Conservation (phyloP, 2,888 invertebrate species). For the Petrolisthes cinctipes region DNA sequence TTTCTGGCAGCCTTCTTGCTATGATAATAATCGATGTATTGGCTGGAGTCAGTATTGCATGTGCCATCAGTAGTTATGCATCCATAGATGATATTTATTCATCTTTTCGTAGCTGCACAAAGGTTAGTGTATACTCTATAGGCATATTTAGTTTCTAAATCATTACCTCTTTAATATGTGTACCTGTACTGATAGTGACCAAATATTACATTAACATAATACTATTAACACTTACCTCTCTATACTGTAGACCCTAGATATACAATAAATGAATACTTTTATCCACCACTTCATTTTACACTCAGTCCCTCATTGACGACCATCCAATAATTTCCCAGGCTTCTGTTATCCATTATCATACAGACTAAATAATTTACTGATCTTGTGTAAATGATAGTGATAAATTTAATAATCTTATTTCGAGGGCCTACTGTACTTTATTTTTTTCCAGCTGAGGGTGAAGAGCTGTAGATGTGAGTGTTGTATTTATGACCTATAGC, state of each 20-base stretch:
- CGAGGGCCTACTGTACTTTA: too few relatives aligned
- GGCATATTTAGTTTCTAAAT: too few relatives aligned
- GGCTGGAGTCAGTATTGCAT: slow-evolving; percentile 30
- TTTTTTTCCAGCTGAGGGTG: neutral
- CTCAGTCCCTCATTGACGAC: too few relatives aligned
- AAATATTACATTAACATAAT: neutral
- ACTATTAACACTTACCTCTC: neutral
- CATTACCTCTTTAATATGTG: too few relatives aligned
- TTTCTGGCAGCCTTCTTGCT: slow-evolving; percentile 34
- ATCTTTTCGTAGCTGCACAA: slow-evolving; percentile 46
- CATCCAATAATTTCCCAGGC: too few relatives aligned
- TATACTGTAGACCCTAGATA: too few relatives aligned
- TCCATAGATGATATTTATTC: slow-evolving; percentile 45
- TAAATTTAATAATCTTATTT: too few relatives aligned
- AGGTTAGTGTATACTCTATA: slow-evolving; percentile 12
- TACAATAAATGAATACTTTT: neutral
- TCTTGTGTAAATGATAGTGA: too few relatives aligned
- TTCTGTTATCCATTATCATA: too few relatives aligned
- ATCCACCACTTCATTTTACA: too few relatives aligned
- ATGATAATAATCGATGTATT: slow-evolving; percentile 42
- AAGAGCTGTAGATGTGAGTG: too few relatives aligned
- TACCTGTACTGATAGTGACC: neutral
- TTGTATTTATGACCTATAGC: neutral
- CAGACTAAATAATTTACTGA: too few relatives aligned
- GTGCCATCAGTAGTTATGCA: slow-evolving; percentile 39